Evolutionary conservation across 2,888 invertebrate species (phyloP).

Genomic region (Yponomeuta malinellus): DNA sequence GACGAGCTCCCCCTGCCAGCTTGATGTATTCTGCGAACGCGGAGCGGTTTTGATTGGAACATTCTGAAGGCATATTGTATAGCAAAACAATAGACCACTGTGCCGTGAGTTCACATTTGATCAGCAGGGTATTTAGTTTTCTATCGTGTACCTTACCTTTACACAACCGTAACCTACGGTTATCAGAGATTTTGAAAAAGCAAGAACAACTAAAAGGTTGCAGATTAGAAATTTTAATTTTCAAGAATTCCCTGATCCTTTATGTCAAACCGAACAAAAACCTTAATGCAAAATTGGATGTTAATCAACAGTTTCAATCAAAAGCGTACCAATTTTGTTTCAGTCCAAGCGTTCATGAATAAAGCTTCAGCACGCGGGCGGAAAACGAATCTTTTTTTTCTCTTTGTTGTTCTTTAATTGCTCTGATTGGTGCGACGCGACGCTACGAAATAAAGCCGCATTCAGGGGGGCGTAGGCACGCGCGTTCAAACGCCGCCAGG

Average conservation of each 20-base stretch:
- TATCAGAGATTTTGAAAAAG: too few relatives aligned
- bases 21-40: background rate
- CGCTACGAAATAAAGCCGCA: conserved; percentile 54
- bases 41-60: background rate
- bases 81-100: too few relatives aligned
- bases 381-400: conserved; percentile 38
- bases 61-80: background rate
- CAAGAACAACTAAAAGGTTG: too few relatives aligned
- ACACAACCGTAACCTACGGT: too few relatives aligned
- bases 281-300: background rate
- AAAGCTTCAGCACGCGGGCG: conserved; percentile 25
- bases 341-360: background rate
- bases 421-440: conserved; percentile 55
- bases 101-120: background rate
- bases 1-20: background rate
- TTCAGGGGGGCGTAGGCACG: conserved; percentile 45
- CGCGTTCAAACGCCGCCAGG: conserved; percentile 40
- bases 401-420: conserved; percentile 59
- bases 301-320: background rate
- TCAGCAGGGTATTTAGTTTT: too few relatives aligned
- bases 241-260: too few relatives aligned
- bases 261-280: too few relatives aligned
- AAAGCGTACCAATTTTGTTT: background rate
- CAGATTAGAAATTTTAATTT: too few relatives aligned
- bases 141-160: too few relatives aligned